Conservation (phyloP, 37 sponge, comb jelly and placozoan species). For the Cliona cf. orientalis region DNA sequence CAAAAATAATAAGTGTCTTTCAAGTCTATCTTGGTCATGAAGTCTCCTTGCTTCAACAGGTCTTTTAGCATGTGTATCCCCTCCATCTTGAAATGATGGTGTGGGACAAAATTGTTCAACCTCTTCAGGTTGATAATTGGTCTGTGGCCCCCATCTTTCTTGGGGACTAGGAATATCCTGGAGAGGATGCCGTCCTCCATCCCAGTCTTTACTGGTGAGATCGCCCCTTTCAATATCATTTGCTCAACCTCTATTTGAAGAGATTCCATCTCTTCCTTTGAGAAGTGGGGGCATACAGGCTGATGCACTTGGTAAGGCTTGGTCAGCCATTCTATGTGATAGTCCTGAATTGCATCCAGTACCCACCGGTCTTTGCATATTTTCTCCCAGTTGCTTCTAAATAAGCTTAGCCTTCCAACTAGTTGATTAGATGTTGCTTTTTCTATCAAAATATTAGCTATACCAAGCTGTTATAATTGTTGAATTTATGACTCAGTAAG, state of each 20-base stretch:
- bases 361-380: constrained; percentile 54
- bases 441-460: too few species aligned
- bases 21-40: constrained; percentile 39
- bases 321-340: constrained; percentile 9
- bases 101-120: constrained; percentile 27
- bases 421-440: too few species aligned
- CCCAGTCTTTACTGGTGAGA: not conserved
- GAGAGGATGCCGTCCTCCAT: constrained; percentile 37
- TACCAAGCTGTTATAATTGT: too few species aligned
- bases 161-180: constrained; percentile 52
- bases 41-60: constrained; percentile 31
- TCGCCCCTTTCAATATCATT: constrained; percentile 10
- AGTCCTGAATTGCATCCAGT: constrained; percentile 30
- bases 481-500: too few species aligned
- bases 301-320: constrained; percentile 5
- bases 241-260: constrained; percentile 15
- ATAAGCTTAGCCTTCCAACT: too few species aligned
- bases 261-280: not conserved
- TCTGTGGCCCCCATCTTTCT: constrained; percentile 48
- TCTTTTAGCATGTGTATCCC: constrained; percentile 46
- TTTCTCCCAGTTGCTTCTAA: too few species aligned
- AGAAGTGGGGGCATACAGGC: constrained; percentile 4
- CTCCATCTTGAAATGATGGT: constrained; percentile 69
- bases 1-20: constrained; percentile 59
- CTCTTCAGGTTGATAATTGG: constrained; percentile 54